Base-by-base conservation (phyloP, 2,888 invertebrate species). In the Aleiodes testaceus region DNA sequence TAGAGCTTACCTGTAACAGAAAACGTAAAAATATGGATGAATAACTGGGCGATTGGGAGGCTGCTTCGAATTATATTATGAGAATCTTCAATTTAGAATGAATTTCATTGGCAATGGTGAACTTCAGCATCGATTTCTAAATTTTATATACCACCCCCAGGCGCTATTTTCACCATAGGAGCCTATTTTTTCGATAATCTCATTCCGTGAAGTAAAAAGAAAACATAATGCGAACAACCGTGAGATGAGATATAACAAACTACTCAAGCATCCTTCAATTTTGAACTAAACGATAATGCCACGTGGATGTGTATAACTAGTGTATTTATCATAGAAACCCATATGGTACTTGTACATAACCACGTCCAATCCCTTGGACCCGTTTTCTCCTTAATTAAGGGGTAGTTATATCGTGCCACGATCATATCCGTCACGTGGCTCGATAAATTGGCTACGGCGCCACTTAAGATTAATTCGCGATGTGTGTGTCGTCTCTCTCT, bases 1-100 rank as follows among this genome's bases (percentile, higher is more conserved):
- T 70, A 30, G 20, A 74, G 76, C 77, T 79, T 78, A 79, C 79
- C 79, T 79, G 75, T 36, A 77, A 79, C 72, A 52, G 66, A 55
- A 72, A 75, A 63, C 20, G 20, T 12, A 59, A 59, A 59, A 16
- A 59, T 42, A 7, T 42, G 36, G 1, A 16, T 26, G 26, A 30
- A 36, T 7, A 42, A 16, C 3, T 49, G 14, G n/a, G 5, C 6
- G 11, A 49, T n/a, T 14, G 12, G 45, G 16, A n/a, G 14, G 16
- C 6, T 16, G 11, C 11, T 7, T 11, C 14, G 14, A 1, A 16
- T 49, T 14, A 14, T 36, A 36, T 36, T 36, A 36, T 11, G 36
- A 36, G 11, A 9, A 7, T 36, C 36, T 9, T 36, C 4, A 36
- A 36, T 36, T 36, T 11, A 6, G 7, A 36, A 36, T 36, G 11